These are phyloP conservation scores for Meandrusa payeni DNA, from an alignment of 2,888 invertebrate species.

Conservation along the genomic window DNA sequence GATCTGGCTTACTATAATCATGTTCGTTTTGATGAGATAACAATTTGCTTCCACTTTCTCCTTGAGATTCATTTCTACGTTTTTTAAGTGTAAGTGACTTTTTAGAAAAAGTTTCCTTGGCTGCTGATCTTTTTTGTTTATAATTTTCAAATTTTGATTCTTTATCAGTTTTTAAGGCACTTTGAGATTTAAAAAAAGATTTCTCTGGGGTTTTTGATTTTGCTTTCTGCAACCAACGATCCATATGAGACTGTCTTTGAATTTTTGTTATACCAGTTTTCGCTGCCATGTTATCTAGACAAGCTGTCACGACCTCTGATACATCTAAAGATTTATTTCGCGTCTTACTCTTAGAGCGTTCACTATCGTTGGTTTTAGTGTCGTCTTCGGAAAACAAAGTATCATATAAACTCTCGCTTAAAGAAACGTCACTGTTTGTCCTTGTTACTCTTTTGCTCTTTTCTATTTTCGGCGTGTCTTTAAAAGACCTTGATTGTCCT, in stretches of 20 bases:
- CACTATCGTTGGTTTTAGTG: conserved; percentile 49
- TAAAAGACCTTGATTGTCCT: conserved; percentile 41
- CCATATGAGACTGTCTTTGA: conserved; percentile 75
- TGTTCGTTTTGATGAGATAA: conserved; percentile 44
- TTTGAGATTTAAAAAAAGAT: conserved; percentile 41
- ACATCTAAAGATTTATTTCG: conserved; percentile 64
- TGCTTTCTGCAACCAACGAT: conserved; percentile 74
- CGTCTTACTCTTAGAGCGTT: conserved; percentile 45
- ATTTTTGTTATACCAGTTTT: conserved; percentile 73
- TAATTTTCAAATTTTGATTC: conserved; percentile 30
- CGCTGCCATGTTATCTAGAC: conserved; percentile 73
- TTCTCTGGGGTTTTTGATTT: conserved; percentile 76
- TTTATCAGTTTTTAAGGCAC: conserved; percentile 25
- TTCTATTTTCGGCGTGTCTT: conserved; percentile 44
- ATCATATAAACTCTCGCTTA: conserved; percentile 73
- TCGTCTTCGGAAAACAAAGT: conserved; percentile 69
- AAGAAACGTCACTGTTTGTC: conserved; percentile 66
- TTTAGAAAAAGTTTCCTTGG: conserved; percentile 32
- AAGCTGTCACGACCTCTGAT: conserved; percentile 71
- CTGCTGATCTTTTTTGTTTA: conserved; percentile 37
- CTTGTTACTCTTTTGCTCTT: conserved; percentile 56
- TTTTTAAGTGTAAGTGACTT: conserved; percentile 48
- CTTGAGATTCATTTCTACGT: conserved; percentile 46
- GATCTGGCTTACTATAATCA: conserved; percentile 40
- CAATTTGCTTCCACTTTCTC: conserved; percentile 31